A percentile compares a stretch with the other conserved stretches of the same genome.
Evolutionary conservation across 2,888 invertebrate genomes (phyloP).

Genomic region (Hemaris fuciformis): DNA sequence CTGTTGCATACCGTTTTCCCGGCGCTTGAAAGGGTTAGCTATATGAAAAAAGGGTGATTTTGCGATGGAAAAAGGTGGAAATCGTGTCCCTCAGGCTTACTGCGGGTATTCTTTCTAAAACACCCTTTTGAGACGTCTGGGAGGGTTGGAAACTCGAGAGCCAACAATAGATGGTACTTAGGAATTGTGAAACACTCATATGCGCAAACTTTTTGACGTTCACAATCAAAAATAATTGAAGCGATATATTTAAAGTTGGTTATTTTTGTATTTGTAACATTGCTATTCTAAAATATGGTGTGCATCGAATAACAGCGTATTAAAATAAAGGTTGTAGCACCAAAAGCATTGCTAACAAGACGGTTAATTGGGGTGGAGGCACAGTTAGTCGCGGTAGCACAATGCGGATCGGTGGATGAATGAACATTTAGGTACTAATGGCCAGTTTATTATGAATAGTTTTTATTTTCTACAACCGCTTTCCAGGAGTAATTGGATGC

Average conservation of each 20-base stretch:
- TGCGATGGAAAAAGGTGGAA: conserved; percentile 49
- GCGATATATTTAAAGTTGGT: background rate
- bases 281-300: background rate
- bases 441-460: background rate
- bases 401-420: background rate
- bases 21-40: conserved; percentile 36
- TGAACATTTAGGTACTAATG: background rate
- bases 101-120: conserved; percentile 64
- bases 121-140: conserved; percentile 71
- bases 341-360: background rate
- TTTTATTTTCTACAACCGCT: background rate
- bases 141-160: conserved; percentile 45
- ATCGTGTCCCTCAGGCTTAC: conserved; percentile 49
- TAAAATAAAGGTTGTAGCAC: background rate
- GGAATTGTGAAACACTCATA: conserved; percentile 16
- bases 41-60: conserved; percentile 53
- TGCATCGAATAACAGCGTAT: background rate
- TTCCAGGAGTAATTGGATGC: background rate
- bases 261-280: background rate
- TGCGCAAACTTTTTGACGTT: background rate
- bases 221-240: background rate
- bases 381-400: background rate
- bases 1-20: background rate
- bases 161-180: conserved; percentile 39
- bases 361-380: background rate